These are phyloP conservation scores for Agrenia bidenticulata DNA, from an alignment of 2,888 invertebrate genomes.

Conservation along the genomic window DNA sequence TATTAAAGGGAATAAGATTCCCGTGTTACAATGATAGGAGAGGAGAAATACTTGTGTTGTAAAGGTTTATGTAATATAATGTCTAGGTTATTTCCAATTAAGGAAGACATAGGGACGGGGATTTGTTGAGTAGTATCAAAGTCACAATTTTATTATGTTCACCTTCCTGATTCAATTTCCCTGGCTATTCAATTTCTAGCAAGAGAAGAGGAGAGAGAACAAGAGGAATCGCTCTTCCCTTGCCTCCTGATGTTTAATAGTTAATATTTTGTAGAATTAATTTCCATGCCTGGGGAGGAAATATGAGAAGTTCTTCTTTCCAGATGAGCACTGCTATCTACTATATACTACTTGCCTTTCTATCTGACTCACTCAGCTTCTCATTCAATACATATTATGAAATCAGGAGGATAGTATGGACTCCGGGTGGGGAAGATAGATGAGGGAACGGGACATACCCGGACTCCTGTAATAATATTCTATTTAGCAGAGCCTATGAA, in stretches of 20 bases:
- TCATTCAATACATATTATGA: not conserved
- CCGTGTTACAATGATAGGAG: not conserved
- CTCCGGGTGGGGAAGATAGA: too few relatives aligned
- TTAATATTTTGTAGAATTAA: slow-evolving; percentile 55
- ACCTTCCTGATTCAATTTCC: slow-evolving; percentile 50
- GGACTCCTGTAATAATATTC: too few relatives aligned
- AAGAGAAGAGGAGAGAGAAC: slow-evolving; percentile 8
- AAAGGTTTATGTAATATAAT: slow-evolving; percentile 21
- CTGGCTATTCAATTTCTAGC: slow-evolving; percentile 42
- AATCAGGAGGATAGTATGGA: too few relatives aligned
- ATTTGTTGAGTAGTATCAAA: slow-evolving; percentile 43
- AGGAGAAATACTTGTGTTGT: not conserved
- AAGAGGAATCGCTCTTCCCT: slow-evolving; percentile 16
- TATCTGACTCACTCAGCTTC: slow-evolving; percentile 3
- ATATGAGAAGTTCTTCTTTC: slow-evolving; percentile 54
- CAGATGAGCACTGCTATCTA: slow-evolving; percentile 16
- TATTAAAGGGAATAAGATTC: not conserved
- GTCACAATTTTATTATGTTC: slow-evolving; percentile 47
- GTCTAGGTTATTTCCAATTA: slow-evolving; percentile 47
- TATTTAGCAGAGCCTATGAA: too few relatives aligned
- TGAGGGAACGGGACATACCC: too few relatives aligned
- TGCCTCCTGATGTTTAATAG: slow-evolving; percentile 52
- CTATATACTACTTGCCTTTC: not conserved
- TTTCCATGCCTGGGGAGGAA: slow-evolving; percentile 54
- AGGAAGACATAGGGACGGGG: slow-evolving; percentile 35